Evolutionary conservation across 2,797 vertebrate genomes (phyloP).

Genomic region (Miichthys miiuy): DNA sequence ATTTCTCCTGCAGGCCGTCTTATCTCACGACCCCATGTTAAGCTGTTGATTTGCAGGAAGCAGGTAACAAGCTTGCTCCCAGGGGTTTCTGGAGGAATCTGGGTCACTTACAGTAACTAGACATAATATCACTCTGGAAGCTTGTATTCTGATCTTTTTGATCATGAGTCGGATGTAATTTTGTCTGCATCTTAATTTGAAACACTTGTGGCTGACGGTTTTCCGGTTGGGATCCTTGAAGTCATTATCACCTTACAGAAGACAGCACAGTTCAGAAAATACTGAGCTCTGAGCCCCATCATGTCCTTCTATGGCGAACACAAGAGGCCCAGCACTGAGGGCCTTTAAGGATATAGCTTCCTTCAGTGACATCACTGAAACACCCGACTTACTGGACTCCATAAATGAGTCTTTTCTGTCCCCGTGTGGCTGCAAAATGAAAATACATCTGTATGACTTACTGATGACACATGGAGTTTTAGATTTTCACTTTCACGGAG

Average conservation of each 20-base stretch:
- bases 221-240: constrained; percentile 5
- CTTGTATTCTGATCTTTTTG: constrained; percentile 15
- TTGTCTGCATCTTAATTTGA: not conserved
- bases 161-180: constrained; percentile 11
- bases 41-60: constrained; percentile 46
- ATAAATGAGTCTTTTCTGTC: constrained; percentile 33
- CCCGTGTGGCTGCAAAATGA: constrained; percentile 48
- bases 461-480: not conserved
- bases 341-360: constrained; percentile 40
- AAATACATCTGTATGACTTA: constrained; percentile 12
- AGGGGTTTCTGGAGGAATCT: constrained; percentile 24
- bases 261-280: not conserved
- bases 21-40: constrained; percentile 43
- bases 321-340: constrained; percentile 12
- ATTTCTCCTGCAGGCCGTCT: constrained; percentile 46
- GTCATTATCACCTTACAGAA: constrained; percentile 4
- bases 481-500: not conserved
- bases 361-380: constrained; percentile 12
- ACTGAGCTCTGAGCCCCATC: constrained; percentile 33
- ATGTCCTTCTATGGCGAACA: constrained; percentile 70
- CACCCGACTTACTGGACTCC: not conserved
- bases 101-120: constrained; percentile 33
- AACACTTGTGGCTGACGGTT: constrained; percentile 7
- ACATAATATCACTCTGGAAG: constrained; percentile 21
- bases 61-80: constrained; percentile 30